Conservation (phyloP, 2,113 vertebrate species). For the Lepisosteus osseus region DNA sequence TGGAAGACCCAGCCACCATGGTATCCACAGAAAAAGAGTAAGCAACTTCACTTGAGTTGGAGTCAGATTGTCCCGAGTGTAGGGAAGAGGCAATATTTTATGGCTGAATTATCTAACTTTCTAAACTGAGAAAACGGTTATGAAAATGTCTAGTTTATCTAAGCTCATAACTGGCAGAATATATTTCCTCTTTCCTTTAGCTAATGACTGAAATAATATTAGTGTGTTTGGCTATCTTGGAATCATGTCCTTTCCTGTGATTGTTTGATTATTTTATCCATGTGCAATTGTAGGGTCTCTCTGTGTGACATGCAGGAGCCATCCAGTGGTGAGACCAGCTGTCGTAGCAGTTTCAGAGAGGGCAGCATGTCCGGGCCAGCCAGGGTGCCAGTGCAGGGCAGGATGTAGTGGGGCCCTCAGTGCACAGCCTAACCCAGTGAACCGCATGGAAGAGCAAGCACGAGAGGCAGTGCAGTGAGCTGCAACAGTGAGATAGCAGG, state of each 20-base stretch:
- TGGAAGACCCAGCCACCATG: constrained; percentile 55
- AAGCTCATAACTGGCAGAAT: too few relatives aligned
- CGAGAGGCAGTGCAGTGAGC: too few relatives aligned
- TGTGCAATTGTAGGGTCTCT: neutral
- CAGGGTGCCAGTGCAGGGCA: neutral
- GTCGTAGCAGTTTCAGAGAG: too few relatives aligned
- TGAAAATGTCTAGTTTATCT: too few relatives aligned
- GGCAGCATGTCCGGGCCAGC: neutral
- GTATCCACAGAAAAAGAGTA: constrained; percentile 63
- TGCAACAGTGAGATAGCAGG: too few relatives aligned
- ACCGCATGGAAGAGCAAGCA: neutral
- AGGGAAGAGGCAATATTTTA: too few relatives aligned
- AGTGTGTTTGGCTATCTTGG: too few relatives aligned
- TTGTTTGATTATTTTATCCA: neutral
- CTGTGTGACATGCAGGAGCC: neutral
- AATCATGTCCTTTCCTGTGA: neutral
- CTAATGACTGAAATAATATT: too few relatives aligned
- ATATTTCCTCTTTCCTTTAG: too few relatives aligned
- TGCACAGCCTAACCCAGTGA: neutral
- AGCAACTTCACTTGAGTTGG: constrained; percentile 4
- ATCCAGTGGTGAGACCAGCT: neutral
- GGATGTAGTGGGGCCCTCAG: neutral
- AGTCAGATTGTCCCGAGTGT: too few relatives aligned
- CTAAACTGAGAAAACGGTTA: too few relatives aligned
- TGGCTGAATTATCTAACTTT: too few relatives aligned